Conservation (phyloP, 2,888 invertebrate species). For the Spialia ferax region DNA sequence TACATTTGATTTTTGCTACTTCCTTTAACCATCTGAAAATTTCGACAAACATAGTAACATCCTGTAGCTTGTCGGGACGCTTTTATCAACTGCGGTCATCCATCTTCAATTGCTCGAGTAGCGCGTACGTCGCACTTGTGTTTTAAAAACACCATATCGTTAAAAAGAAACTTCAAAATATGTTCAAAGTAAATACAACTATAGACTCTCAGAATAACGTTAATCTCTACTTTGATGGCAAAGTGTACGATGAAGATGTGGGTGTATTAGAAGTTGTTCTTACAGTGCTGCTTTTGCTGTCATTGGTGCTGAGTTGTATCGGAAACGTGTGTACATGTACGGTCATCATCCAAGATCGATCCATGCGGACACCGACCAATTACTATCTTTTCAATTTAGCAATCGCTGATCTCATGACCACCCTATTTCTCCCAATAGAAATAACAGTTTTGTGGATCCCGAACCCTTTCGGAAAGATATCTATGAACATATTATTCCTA, state of each 20-base stretch:
- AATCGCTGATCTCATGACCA: constrained; percentile 90
- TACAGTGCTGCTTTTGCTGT: constrained; percentile 86
- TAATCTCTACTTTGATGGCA: constrained; percentile 64
- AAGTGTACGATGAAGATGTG: constrained; percentile 75
- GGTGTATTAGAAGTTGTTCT: constrained; percentile 54
- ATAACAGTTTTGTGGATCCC: constrained; percentile 92
- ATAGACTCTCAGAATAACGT: constrained; percentile 51
- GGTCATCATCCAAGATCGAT: constrained; percentile 90
- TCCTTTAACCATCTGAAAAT: no score
- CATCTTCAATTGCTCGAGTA: not conserved
- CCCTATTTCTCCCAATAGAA: constrained; percentile 92
- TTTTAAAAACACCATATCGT: not conserved
- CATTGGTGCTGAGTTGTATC: constrained; percentile 89
- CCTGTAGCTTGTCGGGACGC: constrained; percentile 44
- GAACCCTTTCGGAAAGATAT: constrained; percentile 91
- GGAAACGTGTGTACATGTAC: constrained; percentile 93
- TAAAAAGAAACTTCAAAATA: not conserved
- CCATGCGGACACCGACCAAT: constrained; percentile 94
- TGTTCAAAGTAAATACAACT: constrained; percentile 23
- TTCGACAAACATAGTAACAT: constrained; percentile 26
- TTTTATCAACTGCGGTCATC: constrained; percentile 28
- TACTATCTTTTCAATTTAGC: constrained; percentile 93
- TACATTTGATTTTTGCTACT: no score
- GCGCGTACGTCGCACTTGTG: constrained; percentile 17
- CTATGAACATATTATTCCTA: constrained; percentile 91